Percentiles rank a stretch among this genome's conserved stretches.
These are phyloP conservation scores for Subacronicta megacephala DNA, from an alignment of 2,888 invertebrate genomes.

Conservation along the genomic window DNA sequence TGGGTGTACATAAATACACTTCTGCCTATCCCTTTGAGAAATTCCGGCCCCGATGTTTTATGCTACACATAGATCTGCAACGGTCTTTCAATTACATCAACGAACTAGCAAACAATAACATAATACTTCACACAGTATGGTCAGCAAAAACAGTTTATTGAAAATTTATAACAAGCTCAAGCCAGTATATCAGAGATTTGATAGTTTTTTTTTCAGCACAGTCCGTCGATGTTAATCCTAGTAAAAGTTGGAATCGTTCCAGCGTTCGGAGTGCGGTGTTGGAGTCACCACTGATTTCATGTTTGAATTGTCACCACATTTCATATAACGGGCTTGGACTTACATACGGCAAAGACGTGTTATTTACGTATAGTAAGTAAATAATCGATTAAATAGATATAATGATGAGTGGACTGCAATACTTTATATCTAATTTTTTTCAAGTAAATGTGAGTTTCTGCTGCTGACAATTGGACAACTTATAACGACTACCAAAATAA, in stretches of 20 bases:
- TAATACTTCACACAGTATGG: constrained; percentile 7
- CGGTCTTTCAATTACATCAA: constrained; percentile 21
- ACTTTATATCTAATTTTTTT: too few species aligned
- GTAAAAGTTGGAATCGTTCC: constrained; percentile 64
- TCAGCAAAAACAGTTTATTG: constrained; percentile 27
- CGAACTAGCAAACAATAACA: neutral
- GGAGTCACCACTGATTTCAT: constrained; percentile 56
- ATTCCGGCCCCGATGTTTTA: too few species aligned
- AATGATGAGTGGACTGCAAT: too few species aligned
- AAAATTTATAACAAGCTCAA: constrained; percentile 44
- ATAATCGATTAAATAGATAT: too few species aligned
- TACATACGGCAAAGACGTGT: constrained; percentile 9
- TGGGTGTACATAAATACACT: too few species aligned
- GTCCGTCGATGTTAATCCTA: constrained; percentile 59
- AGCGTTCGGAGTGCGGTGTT: constrained; percentile 58
- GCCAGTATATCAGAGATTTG: constrained; percentile 48
- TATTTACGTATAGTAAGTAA: too few species aligned
- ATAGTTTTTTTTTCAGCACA: constrained; percentile 60
- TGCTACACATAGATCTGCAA: too few species aligned
- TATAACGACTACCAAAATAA: too few species aligned
- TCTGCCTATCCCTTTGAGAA: too few species aligned
- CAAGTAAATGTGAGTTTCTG: too few species aligned
- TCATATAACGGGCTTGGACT: constrained; percentile 30
- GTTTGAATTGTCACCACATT: constrained; percentile 57
- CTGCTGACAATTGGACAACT: too few species aligned